Base-by-base conservation (phyloP, 1,140 invertebrate species). In the Habropoda laboriosa region DNA sequence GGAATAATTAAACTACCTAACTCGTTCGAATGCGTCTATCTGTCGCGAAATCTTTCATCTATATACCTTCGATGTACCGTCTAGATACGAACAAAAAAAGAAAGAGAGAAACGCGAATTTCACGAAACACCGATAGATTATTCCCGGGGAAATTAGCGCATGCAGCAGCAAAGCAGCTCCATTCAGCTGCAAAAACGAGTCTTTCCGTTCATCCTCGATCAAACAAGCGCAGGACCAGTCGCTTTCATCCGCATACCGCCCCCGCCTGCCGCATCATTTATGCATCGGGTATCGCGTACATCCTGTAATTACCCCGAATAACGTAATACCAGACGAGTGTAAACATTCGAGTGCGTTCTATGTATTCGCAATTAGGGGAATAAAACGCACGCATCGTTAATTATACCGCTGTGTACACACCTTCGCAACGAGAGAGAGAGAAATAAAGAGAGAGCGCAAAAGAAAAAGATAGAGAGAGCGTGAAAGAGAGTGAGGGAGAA, bases 361-460 rank as follows among this genome's bases (percentile, higher is more conserved):
- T 71, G 75, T 78, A 60, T 60, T 71, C 55, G 55, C 67, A 78
- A 78, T 78, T 78, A 78, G 67, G 75, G 75, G 55, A 71, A 78
- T 78, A 78, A 78, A 78, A 78, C 71, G 55, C 35, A 78, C 55
- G 75, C 57, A 60, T 78, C 75, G 75, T 51, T 78, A 78, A 78
- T 78, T 78, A 78, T 42, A 51, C 66, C 75, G 67, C 4, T 51
- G 24, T 61, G 53, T 71, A 70, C 66, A 70, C 67, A 35, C 32
- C 24, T 45, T 35, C 38, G 18, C 74, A 13, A 32, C 21, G 67
- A 32, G 12, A 12, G n/a, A 18, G 4, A 32, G 40, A 27, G 66
- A 32, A 2, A 10, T 18, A 16, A 6, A n/a, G 5, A n/a, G 3
- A 24, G n/a, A 32, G 24, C 7, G 6, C 13, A 1, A 21, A 30